A percentile compares a stretch with the other conserved stretches of the same genome.
Evolutionary conservation across 2,888 invertebrate genomes (phyloP).

Genomic region (Drosophila hamatofila): DNA sequence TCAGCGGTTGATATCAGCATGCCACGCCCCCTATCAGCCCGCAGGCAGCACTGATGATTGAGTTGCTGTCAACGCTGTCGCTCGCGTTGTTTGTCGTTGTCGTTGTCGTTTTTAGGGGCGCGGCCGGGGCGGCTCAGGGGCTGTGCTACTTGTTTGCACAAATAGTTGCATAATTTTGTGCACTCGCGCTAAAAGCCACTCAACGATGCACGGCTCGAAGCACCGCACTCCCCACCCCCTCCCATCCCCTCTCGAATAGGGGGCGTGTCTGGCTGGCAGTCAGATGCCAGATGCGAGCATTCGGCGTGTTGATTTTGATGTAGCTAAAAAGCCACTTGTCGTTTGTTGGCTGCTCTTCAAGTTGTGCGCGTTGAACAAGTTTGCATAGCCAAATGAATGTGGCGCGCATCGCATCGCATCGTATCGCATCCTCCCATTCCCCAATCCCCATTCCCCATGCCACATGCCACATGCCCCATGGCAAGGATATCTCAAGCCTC

Average conservation of each 20-base stretch:
- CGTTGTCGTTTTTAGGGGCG: slow-evolving; percentile 3
- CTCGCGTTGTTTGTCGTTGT: slow-evolving; percentile 16
- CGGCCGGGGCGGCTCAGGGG: slow-evolving; percentile 8
- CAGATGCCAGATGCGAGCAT: slow-evolving; percentile 38
- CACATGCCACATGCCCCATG: background rate
- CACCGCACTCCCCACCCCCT: background rate
- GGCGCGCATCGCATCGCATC: slow-evolving; percentile 8
- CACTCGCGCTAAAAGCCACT: slow-evolving; percentile 72
- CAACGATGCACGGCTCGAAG: slow-evolving; percentile 15
- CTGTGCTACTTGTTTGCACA: slow-evolving; percentile 64
- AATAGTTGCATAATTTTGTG: slow-evolving; percentile 76
- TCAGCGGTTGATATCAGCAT: slow-evolving; percentile 9
- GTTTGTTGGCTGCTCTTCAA: slow-evolving; percentile 61
- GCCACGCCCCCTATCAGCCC: slow-evolving; percentile 13
- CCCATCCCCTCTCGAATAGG: background rate
- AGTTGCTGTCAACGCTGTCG: slow-evolving; percentile 50
- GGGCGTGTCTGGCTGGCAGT: slow-evolving; percentile 16
- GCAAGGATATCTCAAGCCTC: slow-evolving; percentile 7
- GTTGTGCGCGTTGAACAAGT: slow-evolving; percentile 72
- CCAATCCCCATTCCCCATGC: background rate
- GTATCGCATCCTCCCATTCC: background rate
- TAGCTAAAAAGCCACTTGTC: slow-evolving; percentile 77
- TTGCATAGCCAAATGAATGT: slow-evolving; percentile 76
- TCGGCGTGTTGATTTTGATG: slow-evolving; percentile 72
- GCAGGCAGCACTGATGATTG: slow-evolving; percentile 42